A percentile compares a stretch with the other conserved stretches of the same genome.
Conservation (phyloP, 1,140 invertebrate species). For the Manduca sexta region DNA sequence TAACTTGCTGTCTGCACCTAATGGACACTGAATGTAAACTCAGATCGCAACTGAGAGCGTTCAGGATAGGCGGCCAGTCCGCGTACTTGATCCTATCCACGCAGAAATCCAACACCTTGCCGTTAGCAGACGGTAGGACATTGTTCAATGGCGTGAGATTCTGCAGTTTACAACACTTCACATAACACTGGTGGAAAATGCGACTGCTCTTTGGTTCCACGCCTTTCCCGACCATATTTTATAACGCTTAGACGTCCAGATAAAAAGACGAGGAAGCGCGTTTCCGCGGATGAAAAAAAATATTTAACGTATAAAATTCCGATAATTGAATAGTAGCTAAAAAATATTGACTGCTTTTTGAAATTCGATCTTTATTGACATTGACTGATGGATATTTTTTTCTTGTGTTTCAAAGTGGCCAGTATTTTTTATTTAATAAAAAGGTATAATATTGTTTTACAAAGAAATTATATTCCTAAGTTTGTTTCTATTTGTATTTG, state of each 20-base stretch:
- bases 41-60: constrained; percentile 77
- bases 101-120: constrained; percentile 75
- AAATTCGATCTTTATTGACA: constrained; percentile 40
- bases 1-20: constrained; percentile 63
- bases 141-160: constrained; percentile 60
- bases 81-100: constrained; percentile 80
- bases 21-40: constrained; percentile 76
- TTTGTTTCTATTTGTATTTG: too few species aligned
- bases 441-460: too few species aligned
- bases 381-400: constrained; percentile 12
- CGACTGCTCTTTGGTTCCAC: constrained; percentile 52
- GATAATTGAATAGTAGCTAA: constrained; percentile 28
- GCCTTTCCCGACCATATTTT: constrained; percentile 58
- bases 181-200: constrained; percentile 67
- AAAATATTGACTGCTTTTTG: constrained; percentile 37
- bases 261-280: constrained; percentile 16
- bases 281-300: constrained; percentile 24
- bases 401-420: too few species aligned
- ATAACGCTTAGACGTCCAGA: constrained; percentile 20
- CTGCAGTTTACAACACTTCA: constrained; percentile 68
- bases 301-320: constrained; percentile 21
- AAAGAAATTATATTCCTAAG: too few species aligned
- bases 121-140: constrained; percentile 52
- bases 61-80: constrained; percentile 80
- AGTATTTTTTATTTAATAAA: too few species aligned